These are phyloP conservation scores for Rhadina sibilatrix DNA, from an alignment of 2,113 vertebrate species.

Conservation along the genomic window DNA sequence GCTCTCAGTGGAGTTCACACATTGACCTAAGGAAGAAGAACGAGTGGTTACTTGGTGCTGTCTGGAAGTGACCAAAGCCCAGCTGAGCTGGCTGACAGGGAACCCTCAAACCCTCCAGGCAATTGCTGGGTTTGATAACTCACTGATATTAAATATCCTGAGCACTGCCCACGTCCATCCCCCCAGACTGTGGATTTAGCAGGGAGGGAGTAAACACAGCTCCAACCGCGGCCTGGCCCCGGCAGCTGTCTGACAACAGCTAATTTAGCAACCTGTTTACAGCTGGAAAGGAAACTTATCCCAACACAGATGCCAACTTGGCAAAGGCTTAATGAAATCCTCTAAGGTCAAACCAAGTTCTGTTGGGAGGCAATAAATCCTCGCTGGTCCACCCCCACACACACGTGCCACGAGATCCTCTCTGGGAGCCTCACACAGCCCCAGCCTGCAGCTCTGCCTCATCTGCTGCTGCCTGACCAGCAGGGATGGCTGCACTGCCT, in stretches of 20 bases:
- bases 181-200: slow-evolving; percentile 21
- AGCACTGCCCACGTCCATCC: neutral
- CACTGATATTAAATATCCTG: neutral
- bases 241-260: slow-evolving; percentile 84
- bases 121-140: neutral
- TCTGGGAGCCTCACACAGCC: neutral
- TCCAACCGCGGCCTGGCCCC: neutral
- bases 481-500: slow-evolving; percentile 56
- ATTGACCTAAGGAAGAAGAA: neutral
- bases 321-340: slow-evolving; percentile 82
- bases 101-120: neutral
- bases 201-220: neutral
- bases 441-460: slow-evolving; percentile 4
- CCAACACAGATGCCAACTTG: slow-evolving; percentile 75
- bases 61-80: neutral
- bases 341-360: slow-evolving; percentile 80
- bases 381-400: slow-evolving; percentile 28
- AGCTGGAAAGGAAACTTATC: slow-evolving; percentile 78
- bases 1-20: neutral
- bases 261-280: slow-evolving; percentile 86
- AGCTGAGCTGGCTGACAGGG: neutral
- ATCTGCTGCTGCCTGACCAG: slow-evolving; percentile 38
- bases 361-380: slow-evolving; percentile 63
- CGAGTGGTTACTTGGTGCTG: neutral
- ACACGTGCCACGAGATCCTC: slow-evolving; percentile 1